Conservation (phyloP, 1,140 invertebrate species). For the Hylaeus volcanicus region DNA sequence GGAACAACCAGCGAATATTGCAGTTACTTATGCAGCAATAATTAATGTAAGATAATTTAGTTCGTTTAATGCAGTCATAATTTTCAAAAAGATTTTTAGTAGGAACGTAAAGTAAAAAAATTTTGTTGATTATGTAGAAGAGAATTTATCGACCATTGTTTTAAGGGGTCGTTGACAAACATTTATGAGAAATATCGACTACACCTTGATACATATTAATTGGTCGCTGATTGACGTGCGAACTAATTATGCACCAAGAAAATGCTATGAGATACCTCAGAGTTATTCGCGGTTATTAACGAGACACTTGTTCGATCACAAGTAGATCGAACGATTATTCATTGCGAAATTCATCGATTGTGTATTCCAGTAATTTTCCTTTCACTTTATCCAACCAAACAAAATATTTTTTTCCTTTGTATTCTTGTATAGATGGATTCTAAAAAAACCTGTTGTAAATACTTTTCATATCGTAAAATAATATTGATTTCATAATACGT, state of each 20-base stretch:
- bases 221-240: conserved; percentile 21
- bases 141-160: too few relatives aligned
- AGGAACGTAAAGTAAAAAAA: too few relatives aligned
- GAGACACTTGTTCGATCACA: conserved; percentile 2
- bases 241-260: conserved; percentile 40
- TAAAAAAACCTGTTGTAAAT: background rate
- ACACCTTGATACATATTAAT: conserved; percentile 49
- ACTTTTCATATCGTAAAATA: background rate
- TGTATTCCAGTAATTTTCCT: background rate
- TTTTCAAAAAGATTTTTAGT: too few relatives aligned
- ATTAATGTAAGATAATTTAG: too few relatives aligned
- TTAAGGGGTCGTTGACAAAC: too few relatives aligned
- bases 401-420: background rate
- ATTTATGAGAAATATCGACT: background rate
- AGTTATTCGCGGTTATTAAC: conserved; percentile 29
- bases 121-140: too few relatives aligned
- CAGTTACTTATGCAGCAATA: background rate
- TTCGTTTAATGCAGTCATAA: too few relatives aligned
- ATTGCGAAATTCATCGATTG: conserved; percentile 10
- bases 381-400: background rate
- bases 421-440: background rate
- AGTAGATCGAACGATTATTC: background rate
- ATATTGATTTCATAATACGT: background rate
- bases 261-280: conserved; percentile 19
- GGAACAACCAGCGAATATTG: background rate